Evolutionary conservation across 2,797 vertebrate species (phyloP).

Genomic region (Pelochelys cantorii): DNA sequence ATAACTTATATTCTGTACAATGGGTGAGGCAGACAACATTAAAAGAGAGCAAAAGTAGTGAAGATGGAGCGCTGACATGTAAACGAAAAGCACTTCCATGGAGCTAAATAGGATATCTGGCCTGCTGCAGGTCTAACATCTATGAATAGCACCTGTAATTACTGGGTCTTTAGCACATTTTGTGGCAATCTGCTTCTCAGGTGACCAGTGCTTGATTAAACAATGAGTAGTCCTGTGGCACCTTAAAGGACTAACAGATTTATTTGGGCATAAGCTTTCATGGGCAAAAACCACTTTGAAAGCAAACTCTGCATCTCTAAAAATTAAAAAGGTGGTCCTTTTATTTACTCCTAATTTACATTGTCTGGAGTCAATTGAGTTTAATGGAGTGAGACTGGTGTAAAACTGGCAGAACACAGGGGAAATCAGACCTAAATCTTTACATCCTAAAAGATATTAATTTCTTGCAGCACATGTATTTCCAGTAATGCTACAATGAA

Average conservation of each 20-base stretch:
- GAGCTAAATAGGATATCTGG: too few relatives aligned
- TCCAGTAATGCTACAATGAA: neutral
- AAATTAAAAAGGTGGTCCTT: neutral
- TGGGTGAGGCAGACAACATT: rapidly evolving
- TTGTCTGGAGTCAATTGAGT: neutral
- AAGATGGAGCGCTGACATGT: rapidly evolving
- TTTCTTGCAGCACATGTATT: neutral
- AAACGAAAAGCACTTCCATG: neutral
- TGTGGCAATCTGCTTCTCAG: neutral
- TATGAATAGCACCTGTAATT: rapidly evolving
- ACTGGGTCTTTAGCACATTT: too few relatives aligned
- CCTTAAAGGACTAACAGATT: too few relatives aligned
- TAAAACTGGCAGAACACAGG: neutral
- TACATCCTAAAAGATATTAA: neutral
- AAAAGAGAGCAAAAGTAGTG: neutral
- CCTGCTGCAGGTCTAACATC: neutral
- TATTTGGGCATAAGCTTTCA: too few relatives aligned
- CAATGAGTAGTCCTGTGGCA: too few relatives aligned
- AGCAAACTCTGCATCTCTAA: neutral
- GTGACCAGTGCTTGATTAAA: neutral
- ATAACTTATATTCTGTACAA: rapidly evolving
- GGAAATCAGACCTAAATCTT: neutral
- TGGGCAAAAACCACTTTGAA: neutral
- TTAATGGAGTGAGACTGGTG: neutral
- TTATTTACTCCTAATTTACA: neutral